These are phyloP conservation scores for Oncorhynchus gorbuscha DNA, from an alignment of 2,113 vertebrate species.

Conservation along the genomic window DNA sequence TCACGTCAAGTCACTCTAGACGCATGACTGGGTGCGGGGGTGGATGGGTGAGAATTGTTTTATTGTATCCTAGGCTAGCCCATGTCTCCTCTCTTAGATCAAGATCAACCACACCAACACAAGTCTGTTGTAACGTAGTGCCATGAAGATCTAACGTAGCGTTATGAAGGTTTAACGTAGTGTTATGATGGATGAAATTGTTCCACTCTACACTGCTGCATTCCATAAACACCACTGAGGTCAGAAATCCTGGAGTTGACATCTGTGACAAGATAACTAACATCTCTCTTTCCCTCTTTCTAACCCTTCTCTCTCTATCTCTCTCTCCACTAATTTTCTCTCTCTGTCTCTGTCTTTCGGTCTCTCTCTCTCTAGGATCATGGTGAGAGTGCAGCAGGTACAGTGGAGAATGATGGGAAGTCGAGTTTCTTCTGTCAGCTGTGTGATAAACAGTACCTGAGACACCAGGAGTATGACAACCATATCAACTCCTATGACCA, in stretches of 20 bases:
- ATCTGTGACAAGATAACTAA: not conserved
- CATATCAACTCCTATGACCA: constrained; percentile 99
- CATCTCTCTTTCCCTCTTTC: not conserved
- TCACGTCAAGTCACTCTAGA: constrained; percentile 34
- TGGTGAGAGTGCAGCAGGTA: constrained; percentile 86
- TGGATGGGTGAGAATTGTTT: not conserved
- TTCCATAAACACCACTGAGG: too few relatives aligned
- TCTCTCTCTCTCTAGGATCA: constrained; percentile 78
- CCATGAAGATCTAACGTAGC: not conserved
- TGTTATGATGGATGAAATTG: too few relatives aligned
- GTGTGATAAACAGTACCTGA: constrained; percentile 98
- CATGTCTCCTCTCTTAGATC: not conserved
- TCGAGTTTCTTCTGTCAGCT: constrained; percentile 98
- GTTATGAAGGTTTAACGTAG: too few relatives aligned
- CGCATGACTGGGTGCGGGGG: not conserved
- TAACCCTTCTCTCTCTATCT: not conserved
- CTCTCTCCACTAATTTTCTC: not conserved
- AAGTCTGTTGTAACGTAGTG: not conserved
- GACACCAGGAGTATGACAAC: constrained; percentile 99
- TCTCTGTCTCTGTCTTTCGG: constrained; percentile 38
- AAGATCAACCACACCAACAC: not conserved
- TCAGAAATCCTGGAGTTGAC: too few relatives aligned
- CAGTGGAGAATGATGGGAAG: constrained; percentile 90
- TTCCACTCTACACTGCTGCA: too few relatives aligned
- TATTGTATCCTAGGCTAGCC: not conserved